Base-by-base conservation (phyloP, 2,797 vertebrate species). In the Pseudochaenichthys georgianus region DNA sequence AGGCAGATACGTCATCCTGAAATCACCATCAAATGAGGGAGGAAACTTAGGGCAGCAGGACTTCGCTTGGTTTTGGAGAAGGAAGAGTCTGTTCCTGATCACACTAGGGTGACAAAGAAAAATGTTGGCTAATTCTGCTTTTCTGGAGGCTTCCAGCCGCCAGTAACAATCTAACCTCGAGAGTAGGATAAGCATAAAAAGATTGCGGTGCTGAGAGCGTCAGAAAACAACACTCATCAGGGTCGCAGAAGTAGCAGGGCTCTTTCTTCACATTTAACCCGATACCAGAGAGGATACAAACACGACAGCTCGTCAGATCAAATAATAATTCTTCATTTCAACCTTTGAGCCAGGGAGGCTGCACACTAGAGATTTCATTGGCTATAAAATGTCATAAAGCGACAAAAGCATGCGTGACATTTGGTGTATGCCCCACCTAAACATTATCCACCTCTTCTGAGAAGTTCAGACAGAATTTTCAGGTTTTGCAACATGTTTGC, bases 401-500 rank as follows among this genome's bases (percentile, higher is more conserved):
- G 72, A 79, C 61, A 82, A 75, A 83, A 64, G 62, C 57, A 59
- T 28, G 46, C 47, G 50, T 72, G 73, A 73, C 72, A 73, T 75
- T 76, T 64, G 5, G 23, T 73, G 70, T 59, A 78, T 21, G 64
- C 74, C 81, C 67, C 84, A 77, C 81, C 84, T 79, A 77, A 85
- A 83, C 45, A 61, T 81, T 61, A 75, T 65, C 66, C 43, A 28
- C 60, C 80, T 90, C 77, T 83, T 75, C 66, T 55, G 16, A 78
- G 77, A 81, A 65, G 60, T 74, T 78, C 82, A 93, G 90, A 93
- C 91, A 92, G 71, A 93, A 77, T 82, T 90, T 91, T 94, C 95
- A 94, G 94, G 95, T 96, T 96, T 93, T 93, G 89, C 95, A 88
- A 90, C 95, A 95, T 94, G 94, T 93, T 93, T 95, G 84, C 84